Conservation (phyloP, 2,888 invertebrate species). For the Noctua janthina region DNA sequence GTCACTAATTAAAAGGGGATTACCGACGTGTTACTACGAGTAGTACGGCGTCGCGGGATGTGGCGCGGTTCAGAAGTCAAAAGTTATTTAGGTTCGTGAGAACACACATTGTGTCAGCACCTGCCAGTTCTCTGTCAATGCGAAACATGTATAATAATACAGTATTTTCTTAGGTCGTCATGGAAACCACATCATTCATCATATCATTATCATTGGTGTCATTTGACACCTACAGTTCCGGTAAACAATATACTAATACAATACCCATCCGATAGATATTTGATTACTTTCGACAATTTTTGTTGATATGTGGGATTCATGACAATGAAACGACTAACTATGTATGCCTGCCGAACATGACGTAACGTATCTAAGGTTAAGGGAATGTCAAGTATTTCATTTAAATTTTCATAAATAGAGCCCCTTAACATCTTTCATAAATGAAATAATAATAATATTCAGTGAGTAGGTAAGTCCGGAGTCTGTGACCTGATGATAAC, state of each 20-base stretch:
- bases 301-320: background rate
- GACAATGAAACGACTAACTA: background rate
- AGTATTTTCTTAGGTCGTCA: background rate
- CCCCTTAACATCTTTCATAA: background rate
- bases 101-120: background rate
- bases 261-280: background rate
- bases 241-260: background rate
- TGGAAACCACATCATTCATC: background rate
- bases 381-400: background rate
- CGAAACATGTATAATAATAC: background rate
- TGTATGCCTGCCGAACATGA: background rate
- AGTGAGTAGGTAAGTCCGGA: background rate
- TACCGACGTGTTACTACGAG: constrained; percentile 21
- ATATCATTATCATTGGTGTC: too few relatives aligned
- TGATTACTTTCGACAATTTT: background rate
- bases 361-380: background rate
- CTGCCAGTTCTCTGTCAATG: background rate
- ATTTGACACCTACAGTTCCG: background rate
- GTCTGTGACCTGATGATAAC: background rate
- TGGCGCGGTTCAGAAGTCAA: background rate
- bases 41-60: background rate
- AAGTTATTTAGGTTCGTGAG: background rate
- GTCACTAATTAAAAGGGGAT: constrained; percentile 52
- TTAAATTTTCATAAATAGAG: background rate
- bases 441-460: background rate